Percentiles rank a stretch among this genome's conserved stretches.
These are phyloP conservation scores for Zootoca vivipara DNA, from an alignment of 2,113 vertebrate species.

Conservation along the genomic window DNA sequence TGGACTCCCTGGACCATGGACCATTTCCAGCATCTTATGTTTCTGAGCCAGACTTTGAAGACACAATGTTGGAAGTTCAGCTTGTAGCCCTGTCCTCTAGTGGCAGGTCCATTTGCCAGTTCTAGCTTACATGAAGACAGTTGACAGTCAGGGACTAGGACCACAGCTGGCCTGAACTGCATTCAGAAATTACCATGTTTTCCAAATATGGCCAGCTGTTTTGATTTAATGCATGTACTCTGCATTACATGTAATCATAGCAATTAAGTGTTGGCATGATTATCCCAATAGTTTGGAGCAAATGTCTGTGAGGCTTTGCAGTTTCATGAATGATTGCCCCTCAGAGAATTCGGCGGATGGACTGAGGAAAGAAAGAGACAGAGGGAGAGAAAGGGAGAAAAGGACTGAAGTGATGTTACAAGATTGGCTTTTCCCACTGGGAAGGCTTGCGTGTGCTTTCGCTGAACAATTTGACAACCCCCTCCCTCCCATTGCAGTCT, in stretches of 20 bases:
- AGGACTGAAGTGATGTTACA: background rate
- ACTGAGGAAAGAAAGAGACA: background rate
- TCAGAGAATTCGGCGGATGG: slow-evolving; percentile 5
- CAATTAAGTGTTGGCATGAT: slow-evolving; percentile 38
- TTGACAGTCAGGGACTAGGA: slow-evolving; percentile 34
- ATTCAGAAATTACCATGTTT: slow-evolving; percentile 46
- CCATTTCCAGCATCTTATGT: no score
- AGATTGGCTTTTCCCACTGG: slow-evolving; percentile 18
- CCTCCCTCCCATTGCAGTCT: background rate
- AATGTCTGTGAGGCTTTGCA: slow-evolving; percentile 46
- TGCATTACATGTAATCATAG: background rate
- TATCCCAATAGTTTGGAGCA: slow-evolving; percentile 51
- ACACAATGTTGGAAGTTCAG: background rate
- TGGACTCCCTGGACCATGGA: no score
- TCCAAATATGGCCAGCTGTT: slow-evolving; percentile 36
- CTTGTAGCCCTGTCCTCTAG: no score
- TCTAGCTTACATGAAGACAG: slow-evolving; percentile 5
- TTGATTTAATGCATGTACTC: slow-evolving; percentile 54
- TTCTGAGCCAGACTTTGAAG: background rate
- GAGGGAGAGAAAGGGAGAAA: background rate
- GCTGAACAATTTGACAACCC: slow-evolving; percentile 5
- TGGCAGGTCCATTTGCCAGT: background rate
- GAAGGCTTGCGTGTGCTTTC: slow-evolving; percentile 32
- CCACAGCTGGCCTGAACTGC: slow-evolving; percentile 45
- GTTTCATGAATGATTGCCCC: slow-evolving; percentile 41